Evolutionary conservation across 1,140 invertebrate species (phyloP), one percentile per base, ranked within the genome.

Genomic region (Nilaparvata lugens): DNA sequence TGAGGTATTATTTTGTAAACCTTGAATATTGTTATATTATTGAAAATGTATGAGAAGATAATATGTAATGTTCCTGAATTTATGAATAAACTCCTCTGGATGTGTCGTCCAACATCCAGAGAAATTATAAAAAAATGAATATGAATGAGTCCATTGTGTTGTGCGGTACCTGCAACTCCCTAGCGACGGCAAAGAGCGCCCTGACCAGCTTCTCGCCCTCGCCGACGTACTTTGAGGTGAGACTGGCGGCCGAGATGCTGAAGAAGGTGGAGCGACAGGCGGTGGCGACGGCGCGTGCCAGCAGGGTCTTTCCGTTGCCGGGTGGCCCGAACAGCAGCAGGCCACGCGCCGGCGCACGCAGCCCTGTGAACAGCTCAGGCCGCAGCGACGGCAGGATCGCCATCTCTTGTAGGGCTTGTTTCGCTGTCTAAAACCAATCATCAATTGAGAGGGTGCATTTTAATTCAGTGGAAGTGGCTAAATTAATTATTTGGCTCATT

Each of bases 171-270:
- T 93, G 93, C 43, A 95, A 75, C 73, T 95, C 90, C 48, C 94
- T 79, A 0, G 96, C 95, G 38, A 97, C 91, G 40, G 90, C 86
- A 77, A 99, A 99, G 16, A 99, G 75, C 0, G 95, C 93, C 62
- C 94, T 77, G 14, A 99, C 95, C 74, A 98, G 83, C 78, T 98
- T 98, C 74, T 99, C 96, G 2, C 95, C 94, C 73, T 99, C 96
- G 6, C 96, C 96, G 2, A 98, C 93, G 76, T 94, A 92, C 67
- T 98, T 99, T 54, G 94, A 97, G n/a, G 94, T 98, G n/a, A 98
- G 76, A 60, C 91, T 94, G 9, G 95, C 95, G 11, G 95, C 95
- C 65, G 92, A 95, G 69, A 98, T 97, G 52, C 91, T 94, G 73
- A 98, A 98, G 75, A 99, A 98, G 0, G 95, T 98, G 4, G 95